Conservation (phyloP, 2,113 vertebrate species). For the Asarcornis scutulata region DNA sequence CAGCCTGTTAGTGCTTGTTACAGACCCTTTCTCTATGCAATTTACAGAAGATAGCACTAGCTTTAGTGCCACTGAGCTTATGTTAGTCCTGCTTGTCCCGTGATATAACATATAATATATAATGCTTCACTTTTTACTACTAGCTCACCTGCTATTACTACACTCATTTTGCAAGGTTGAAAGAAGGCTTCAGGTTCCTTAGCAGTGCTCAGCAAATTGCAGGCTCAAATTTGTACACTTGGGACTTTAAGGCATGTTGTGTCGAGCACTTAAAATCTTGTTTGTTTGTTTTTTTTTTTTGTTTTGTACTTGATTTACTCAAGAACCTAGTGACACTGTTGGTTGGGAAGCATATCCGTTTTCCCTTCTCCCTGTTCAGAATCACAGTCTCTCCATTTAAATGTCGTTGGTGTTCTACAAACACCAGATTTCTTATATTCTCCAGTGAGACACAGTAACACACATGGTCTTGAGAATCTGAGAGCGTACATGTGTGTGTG, state of each 20-base stretch:
- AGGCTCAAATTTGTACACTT: not conserved
- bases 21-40: not conserved
- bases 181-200: not conserved
- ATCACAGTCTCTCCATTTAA: slow-evolving; percentile 11
- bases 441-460: not conserved
- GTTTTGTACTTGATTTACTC: not conserved
- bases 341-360: not conserved
- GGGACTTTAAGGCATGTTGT: not conserved
- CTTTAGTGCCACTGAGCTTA: not conserved
- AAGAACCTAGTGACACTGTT: not conserved
- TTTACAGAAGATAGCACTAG: not conserved
- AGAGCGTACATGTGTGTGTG: not conserved
- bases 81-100: not conserved
- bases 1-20: accelerated
- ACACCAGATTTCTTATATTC: slow-evolving; percentile 21
- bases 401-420: not conserved
- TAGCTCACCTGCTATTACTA: not conserved
- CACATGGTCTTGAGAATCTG: slow-evolving; percentile 22
- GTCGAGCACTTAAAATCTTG: not conserved
- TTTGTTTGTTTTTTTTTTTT: not conserved
- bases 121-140: accelerated
- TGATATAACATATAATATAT: accelerated
- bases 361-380: not conserved
- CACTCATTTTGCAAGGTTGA: not conserved
- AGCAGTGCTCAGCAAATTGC: not conserved